A percentile compares a stretch with the other conserved stretches of the same genome.
Evolutionary conservation across 2,113 vertebrate species (phyloP).

Genomic region (Crotalus tigris): DNA sequence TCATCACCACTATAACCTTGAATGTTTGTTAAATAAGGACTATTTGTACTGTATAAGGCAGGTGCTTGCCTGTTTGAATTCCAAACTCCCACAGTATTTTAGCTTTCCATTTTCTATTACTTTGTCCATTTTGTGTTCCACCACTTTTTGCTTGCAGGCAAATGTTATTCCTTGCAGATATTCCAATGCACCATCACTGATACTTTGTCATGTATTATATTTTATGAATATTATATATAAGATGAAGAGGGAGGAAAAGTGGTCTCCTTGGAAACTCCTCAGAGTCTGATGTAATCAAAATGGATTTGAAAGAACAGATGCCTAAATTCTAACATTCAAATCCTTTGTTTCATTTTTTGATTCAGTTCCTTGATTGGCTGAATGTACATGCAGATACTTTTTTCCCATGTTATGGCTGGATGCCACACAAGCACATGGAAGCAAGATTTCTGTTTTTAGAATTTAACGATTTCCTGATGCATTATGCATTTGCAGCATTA

Average conservation of each 20-base stretch:
- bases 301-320: neutral
- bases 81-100: neutral
- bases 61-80: neutral
- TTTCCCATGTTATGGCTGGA: neutral
- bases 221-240: neutral
- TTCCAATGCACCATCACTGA: neutral
- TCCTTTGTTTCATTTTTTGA: neutral
- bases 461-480: neutral
- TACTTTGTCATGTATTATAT: neutral
- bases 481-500: neutral
- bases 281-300: neutral
- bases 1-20: neutral
- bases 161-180: neutral
- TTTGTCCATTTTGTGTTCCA: neutral
- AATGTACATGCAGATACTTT: neutral
- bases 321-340: neutral
- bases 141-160: neutral
- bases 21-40: neutral
- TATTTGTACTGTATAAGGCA: neutral
- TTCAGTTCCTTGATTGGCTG: neutral
- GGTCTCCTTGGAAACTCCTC: neutral
- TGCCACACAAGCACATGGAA: neutral
- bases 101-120: neutral
- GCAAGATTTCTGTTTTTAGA: neutral
- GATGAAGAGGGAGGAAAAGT: neutral